These are phyloP conservation scores for Macropodus opercularis DNA, from an alignment of 2,797 vertebrate genomes.

Conservation along the genomic window DNA sequence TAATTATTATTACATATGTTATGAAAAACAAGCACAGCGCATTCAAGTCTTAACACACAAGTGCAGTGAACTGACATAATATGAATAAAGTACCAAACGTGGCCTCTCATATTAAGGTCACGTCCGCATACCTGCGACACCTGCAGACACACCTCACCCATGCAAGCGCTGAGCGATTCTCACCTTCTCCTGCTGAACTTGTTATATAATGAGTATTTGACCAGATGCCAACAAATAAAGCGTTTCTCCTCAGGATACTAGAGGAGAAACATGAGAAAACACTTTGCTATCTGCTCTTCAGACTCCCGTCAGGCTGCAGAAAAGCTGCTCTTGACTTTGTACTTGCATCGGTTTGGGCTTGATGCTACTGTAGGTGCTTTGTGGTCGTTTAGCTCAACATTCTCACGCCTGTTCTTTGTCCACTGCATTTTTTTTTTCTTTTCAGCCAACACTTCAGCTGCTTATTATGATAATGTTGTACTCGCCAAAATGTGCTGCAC, in stretches of 20 bases:
- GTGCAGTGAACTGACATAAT: too few species aligned
- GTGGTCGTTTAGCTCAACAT: slow-evolving; percentile 7
- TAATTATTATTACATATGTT: slow-evolving; percentile 8
- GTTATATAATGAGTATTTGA: slow-evolving; percentile 14
- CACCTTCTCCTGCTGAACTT: slow-evolving; percentile 18
- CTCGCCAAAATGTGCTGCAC: neutral
- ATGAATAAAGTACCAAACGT: too few species aligned
- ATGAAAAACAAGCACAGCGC: too few species aligned
- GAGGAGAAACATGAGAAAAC: slow-evolving; percentile 37
- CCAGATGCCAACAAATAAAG: slow-evolving; percentile 24
- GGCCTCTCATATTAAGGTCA: too few species aligned
- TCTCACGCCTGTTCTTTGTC: slow-evolving; percentile 4
- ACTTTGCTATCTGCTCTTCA: slow-evolving; percentile 17
- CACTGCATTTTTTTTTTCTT: neutral
- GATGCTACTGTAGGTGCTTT: slow-evolving; percentile 7
- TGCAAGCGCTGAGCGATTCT: neutral
- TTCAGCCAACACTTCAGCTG: neutral
- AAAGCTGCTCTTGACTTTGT: slow-evolving; percentile 20
- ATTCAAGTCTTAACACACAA: too few species aligned
- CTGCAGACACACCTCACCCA: slow-evolving; percentile 18
- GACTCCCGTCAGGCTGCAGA: slow-evolving; percentile 28
- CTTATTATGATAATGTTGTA: neutral
- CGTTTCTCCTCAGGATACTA: slow-evolving; percentile 26
- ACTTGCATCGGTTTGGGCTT: slow-evolving; percentile 8
- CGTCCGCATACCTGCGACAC: slow-evolving; percentile 6